These are phyloP conservation scores for Pomatostomus ruficeps DNA, from an alignment of 2,113 vertebrate species.

Conservation along the genomic window DNA sequence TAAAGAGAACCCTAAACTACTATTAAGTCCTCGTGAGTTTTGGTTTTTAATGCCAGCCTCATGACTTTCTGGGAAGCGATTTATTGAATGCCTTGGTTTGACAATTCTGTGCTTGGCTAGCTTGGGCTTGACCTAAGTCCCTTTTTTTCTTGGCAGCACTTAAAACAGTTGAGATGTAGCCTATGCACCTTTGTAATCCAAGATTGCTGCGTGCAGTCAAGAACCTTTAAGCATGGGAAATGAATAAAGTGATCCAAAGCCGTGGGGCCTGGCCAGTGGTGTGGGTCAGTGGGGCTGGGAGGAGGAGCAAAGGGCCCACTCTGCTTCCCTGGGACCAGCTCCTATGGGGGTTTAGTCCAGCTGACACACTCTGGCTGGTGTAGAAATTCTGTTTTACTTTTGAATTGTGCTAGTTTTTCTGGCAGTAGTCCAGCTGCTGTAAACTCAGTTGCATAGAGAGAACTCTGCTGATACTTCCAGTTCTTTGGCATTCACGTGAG, in stretches of 20 bases:
- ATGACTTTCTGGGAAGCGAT: constrained; percentile 40
- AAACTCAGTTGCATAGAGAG: neutral
- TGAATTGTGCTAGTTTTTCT: neutral
- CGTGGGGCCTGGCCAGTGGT: fast-evolving
- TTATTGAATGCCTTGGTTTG: constrained; percentile 40
- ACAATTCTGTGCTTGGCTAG: constrained; percentile 22
- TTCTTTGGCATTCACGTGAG: neutral
- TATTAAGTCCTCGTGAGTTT: neutral
- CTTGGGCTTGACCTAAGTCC: constrained; percentile 12
- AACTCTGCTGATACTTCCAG: neutral
- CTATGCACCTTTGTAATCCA: constrained; percentile 10
- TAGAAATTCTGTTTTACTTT: neutral
- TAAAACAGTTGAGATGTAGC: constrained; percentile 1
- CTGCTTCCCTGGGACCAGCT: neutral
- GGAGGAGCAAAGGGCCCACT: neutral
- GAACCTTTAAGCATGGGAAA: neutral
- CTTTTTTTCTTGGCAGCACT: constrained; percentile 40
- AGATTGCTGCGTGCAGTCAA: neutral
- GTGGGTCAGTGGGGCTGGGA: neutral
- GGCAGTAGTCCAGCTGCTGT: neutral
- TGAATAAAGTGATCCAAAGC: neutral
- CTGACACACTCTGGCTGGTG: neutral
- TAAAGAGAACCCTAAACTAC: neutral
- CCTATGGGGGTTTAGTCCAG: neutral
- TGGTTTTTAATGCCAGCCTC: neutral